Conservation (phyloP, 2,888 invertebrate genomes). For the Erebia aethiops region DNA sequence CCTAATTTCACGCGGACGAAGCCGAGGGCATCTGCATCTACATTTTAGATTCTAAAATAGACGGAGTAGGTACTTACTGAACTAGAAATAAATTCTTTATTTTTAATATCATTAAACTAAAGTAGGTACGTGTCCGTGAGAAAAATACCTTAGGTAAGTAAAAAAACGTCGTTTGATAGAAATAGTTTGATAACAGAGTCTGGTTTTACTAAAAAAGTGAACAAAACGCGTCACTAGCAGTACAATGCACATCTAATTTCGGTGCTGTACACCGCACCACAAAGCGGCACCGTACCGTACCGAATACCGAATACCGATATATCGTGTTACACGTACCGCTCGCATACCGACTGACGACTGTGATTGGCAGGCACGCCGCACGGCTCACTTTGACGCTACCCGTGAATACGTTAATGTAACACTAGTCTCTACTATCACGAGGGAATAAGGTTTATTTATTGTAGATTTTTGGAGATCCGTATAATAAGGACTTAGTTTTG, state of each 20-base stretch:
- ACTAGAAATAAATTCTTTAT: too few species aligned
- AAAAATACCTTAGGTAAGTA: background rate
- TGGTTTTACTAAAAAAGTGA: conserved; percentile 19
- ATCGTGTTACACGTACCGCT: conserved; percentile 43
- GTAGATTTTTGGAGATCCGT: conserved; percentile 12
- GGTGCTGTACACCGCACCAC: conserved; percentile 10
- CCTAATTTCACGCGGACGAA: too few species aligned
- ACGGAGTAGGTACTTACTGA: too few species aligned
- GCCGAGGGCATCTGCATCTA: too few species aligned
- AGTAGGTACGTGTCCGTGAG: background rate
- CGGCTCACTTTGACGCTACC: conserved; percentile 29
- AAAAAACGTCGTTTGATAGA: conserved; percentile 7
- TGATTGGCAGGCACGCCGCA: conserved; percentile 47
- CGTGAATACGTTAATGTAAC: conserved; percentile 24
- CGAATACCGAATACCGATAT: conserved; percentile 11
- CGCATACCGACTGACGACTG: conserved; percentile 41
- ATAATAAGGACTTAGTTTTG: too few species aligned
- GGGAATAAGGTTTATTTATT: conserved; percentile 22
- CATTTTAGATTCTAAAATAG: too few species aligned
- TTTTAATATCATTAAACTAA: too few species aligned
- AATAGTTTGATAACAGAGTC: conserved; percentile 14
- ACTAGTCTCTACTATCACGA: conserved; percentile 30
- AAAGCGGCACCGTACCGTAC: conserved; percentile 15
- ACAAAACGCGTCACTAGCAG: conserved; percentile 14
- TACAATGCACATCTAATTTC: conserved; percentile 21